Evolutionary conservation across 2,113 vertebrate genomes (phyloP).

Genomic region (Leptobrachium ailaonicum): DNA sequence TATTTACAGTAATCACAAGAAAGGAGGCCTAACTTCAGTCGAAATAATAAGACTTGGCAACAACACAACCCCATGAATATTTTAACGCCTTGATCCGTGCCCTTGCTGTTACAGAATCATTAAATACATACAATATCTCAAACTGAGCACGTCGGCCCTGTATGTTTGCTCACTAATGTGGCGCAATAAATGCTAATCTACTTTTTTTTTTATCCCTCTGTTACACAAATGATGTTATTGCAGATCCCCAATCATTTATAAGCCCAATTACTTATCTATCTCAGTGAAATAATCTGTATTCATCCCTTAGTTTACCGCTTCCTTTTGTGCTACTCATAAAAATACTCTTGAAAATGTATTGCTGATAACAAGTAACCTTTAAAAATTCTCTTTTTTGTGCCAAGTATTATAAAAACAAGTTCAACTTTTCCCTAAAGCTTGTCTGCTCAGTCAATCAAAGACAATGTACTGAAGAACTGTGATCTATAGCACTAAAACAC

Average conservation of each 20-base stretch:
- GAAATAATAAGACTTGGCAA: too few species aligned
- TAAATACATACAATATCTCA: too few species aligned
- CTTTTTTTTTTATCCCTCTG: not conserved
- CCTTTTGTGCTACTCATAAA: not conserved
- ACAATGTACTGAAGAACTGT: not conserved
- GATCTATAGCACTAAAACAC: conserved; percentile 4
- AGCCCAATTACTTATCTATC: not conserved
- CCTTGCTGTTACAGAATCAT: too few species aligned
- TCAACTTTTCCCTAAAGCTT: not conserved
- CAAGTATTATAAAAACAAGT: not conserved
- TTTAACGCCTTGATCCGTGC: too few species aligned
- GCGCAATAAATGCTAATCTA: not conserved
- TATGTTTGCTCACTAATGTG: not conserved
- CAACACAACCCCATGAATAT: too few species aligned
- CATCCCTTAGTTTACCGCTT: not conserved
- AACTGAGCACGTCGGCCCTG: too few species aligned
- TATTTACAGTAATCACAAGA: too few species aligned
- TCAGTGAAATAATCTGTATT: not conserved
- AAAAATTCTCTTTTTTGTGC: not conserved
- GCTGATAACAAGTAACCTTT: not conserved
- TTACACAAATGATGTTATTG: not conserved
- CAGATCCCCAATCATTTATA: not conserved
- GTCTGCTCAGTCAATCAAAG: not conserved
- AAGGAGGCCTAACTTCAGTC: too few species aligned
- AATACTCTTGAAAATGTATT: not conserved